Evolutionary conservation across 2,888 invertebrate species (phyloP), one percentile per base, ranked within the genome.

Genomic region (Ypsolopha scabrella): DNA sequence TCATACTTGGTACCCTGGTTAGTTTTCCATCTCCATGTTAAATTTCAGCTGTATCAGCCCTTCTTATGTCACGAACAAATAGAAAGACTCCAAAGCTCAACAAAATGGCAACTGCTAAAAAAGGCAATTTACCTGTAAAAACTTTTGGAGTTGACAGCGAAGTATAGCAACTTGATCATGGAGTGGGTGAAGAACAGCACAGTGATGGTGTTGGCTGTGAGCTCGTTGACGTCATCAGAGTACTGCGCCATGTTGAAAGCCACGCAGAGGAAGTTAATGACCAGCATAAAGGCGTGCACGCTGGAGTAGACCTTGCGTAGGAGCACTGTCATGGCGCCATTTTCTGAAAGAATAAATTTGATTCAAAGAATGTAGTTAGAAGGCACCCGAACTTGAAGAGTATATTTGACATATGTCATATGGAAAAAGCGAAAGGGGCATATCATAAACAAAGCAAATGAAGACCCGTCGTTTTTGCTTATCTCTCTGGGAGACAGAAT

Each of bases 171-270:
- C 72, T 95, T 95, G 38, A 93, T 92, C 39, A 94, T 65, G 52
- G 91, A 89, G 65, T 95, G 95, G 0, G 92, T 87, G 70, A 94
- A 95, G 79, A 94, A 95, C 10, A 95, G 81, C 0, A 93, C 88
- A 0, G 95, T 95, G 55, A 95, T 93, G 38, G 95, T 94, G 59
- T 94, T 94, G 4, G 93, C 93, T 0, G 90, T 90, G 50, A 90
- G 68, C 60, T 90, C 90, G 66, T 94, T 94, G 33, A 94, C 93
- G 64, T 94, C 93, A 34, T 90, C 92, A 1, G 91, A 88, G 70
- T 94, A 92, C 51, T 89, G 60, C 0, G 91, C 88, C 83, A 94
- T 85, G 70, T 94, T 94, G 53, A 90, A 80, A 3, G 87, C 88
- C 67, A 92, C 89, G 39, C 89, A 86, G 0, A 77, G 46, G 56